A percentile compares a stretch with the other conserved stretches of the same genome.
These are phyloP conservation scores for Ornithorhynchus anatinus DNA, from an alignment of 2,113 vertebrate species.

Conservation along the genomic window DNA sequence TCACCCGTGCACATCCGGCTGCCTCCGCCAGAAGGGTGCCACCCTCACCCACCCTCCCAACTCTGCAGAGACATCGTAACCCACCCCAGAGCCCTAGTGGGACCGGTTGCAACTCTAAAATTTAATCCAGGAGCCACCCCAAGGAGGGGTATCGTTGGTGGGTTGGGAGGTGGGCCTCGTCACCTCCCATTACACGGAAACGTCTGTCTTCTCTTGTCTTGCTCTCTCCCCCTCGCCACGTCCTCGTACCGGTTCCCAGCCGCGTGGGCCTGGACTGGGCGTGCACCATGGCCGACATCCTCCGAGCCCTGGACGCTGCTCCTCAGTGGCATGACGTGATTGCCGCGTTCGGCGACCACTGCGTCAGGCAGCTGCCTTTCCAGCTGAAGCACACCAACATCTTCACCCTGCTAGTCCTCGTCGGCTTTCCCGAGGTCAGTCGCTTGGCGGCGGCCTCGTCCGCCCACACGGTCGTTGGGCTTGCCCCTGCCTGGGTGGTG, in stretches of 20 bases:
- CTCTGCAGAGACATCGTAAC: too few relatives aligned
- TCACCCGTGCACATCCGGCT: too few relatives aligned
- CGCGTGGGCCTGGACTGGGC: constrained; percentile 96
- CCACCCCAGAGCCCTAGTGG: too few relatives aligned
- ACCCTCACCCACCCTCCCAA: too few relatives aligned
- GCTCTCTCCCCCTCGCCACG: not conserved
- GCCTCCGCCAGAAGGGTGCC: too few relatives aligned
- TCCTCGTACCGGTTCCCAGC: constrained; percentile 63
- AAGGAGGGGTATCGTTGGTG: too few relatives aligned
- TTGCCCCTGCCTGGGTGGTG: too few relatives aligned
- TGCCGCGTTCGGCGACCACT: constrained; percentile 89
- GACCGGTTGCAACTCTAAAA: too few relatives aligned
- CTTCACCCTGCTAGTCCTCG: constrained; percentile 92
- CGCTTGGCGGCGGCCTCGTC: not conserved
- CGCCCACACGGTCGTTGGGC: not conserved
- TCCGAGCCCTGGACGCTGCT: constrained; percentile 84
- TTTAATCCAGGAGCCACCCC: too few relatives aligned
- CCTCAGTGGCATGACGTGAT: constrained; percentile 85
- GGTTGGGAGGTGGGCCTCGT: not conserved
- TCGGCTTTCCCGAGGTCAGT: constrained; percentile 93
- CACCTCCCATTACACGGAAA: not conserved
- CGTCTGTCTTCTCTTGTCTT: constrained; percentile 20
- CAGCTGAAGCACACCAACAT: constrained; percentile 93
- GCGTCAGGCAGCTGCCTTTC: constrained; percentile 88
- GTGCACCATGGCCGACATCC: constrained; percentile 92